phyloP scores from a whole-genome alignment of 2,888 invertebrate genomes.

The Eledone cirrhosa region DNA sequence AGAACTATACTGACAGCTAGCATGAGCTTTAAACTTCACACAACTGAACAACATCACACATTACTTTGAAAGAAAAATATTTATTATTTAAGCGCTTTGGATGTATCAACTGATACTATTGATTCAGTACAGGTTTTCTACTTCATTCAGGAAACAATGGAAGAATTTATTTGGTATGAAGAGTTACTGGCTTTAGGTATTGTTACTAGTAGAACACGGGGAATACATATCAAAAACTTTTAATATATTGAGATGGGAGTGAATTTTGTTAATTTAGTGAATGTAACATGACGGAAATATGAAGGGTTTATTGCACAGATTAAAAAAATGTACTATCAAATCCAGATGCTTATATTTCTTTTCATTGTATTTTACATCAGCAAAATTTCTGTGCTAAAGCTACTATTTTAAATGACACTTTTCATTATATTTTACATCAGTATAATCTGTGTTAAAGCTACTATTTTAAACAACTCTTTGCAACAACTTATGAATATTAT shows the following conservation, averaged over 20 bases:
- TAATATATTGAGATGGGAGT: background rate
- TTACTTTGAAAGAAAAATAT: background rate
- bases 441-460: background rate
- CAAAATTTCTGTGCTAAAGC: too few species aligned
- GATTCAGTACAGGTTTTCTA: background rate
- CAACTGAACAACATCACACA: background rate
- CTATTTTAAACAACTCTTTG: background rate
- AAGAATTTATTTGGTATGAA: background rate
- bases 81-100: background rate
- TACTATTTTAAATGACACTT: too few species aligned
- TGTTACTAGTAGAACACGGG: background rate
- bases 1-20: background rate
- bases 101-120: background rate
- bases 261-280: background rate
- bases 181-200: background rate
- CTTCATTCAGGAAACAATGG: background rate
- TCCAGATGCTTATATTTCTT: too few species aligned
- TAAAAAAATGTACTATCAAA: too few species aligned
- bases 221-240: background rate
- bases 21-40: background rate
- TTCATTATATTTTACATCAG: background rate
- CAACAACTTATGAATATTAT: background rate
- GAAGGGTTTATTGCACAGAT: slow-evolving; percentile 2
- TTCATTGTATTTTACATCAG: too few species aligned
- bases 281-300: background rate